Evolutionary conservation across 2,113 vertebrate genomes (phyloP), one percentile per base, ranked within the genome.

Genomic region (Pantherophis guttatus): DNA sequence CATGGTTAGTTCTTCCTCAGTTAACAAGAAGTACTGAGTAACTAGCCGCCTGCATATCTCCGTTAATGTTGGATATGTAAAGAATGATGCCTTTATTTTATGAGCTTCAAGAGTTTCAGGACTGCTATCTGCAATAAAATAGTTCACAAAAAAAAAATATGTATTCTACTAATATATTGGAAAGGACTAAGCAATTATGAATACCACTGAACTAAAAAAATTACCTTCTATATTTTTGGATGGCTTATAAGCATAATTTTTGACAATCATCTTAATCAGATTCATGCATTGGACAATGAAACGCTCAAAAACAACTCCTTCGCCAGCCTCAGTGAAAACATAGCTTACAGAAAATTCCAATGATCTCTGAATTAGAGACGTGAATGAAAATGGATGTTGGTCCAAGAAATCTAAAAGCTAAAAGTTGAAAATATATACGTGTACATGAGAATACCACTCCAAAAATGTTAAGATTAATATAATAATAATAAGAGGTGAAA

Each of bases 281-380:
- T 99, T 99, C 99, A 99, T 99, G 98, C 99, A 99, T 26, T 99
- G 99, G 89, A 99, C 99, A 94, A 98, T 99, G 97, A 99, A 99
- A 89, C 98, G 98, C 89, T 99, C 99, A 96, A 99, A 99, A 26
- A 98, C 98, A 92, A 99, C 96, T 53, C 98, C 99, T 95, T 99
- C 98, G n/a, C 99, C 99, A 75, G 97, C 98, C 86, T 98, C 98
- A n/a, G 99, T 99, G 97, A 99, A 99, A 90, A 99, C 98, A 92
- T 98, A 99, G 98, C 98, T 98, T 95, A 99, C 99, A 21, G 98
- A 98, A 96, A 99, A 99, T 96, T 99, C 99, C 97, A 99, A 93
- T 2, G 99, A 98, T 59, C 98, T 98, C 97, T 99, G 99, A 97
- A 99, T 99, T 92, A 99, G 97, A 52, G 99, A 94, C 93, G 98